A percentile compares a stretch with the other conserved stretches of the same genome.
These are phyloP conservation scores for Eupithecia tripunctaria DNA, from an alignment of 2,888 invertebrate genomes.

Conservation along the genomic window DNA sequence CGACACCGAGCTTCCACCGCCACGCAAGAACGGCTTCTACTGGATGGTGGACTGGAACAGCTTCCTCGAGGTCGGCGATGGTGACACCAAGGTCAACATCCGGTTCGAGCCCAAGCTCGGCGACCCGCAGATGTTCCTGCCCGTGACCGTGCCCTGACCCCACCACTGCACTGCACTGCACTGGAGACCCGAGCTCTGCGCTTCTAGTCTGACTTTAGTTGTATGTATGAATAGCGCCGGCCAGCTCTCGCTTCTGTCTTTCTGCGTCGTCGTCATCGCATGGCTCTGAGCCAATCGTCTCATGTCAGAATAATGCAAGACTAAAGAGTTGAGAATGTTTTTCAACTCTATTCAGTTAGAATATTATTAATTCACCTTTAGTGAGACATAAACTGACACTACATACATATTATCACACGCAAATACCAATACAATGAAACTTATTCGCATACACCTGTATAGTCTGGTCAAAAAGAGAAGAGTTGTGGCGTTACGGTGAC, in stretches of 20 bases:
- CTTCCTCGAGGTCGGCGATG: constrained; percentile 93
- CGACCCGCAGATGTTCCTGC: constrained; percentile 90
- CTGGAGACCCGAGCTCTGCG: not conserved
- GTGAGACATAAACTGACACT: constrained; percentile 39
- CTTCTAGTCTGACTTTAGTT: not conserved
- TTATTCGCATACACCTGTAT: not conserved
- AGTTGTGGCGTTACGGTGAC: too few species aligned
- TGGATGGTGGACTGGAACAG: constrained; percentile 94
- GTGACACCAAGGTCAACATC: constrained; percentile 89
- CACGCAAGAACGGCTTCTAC: constrained; percentile 90
- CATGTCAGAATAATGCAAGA: not conserved
- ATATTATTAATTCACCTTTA: constrained; percentile 40
- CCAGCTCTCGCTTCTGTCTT: not conserved
- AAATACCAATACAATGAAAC: not conserved
- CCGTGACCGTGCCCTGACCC: constrained; percentile 88
- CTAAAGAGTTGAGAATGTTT: not conserved
- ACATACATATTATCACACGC: not conserved
- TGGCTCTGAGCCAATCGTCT: not conserved
- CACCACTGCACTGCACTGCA: not conserved
- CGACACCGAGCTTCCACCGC: constrained; percentile 86
- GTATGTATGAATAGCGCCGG: not conserved
- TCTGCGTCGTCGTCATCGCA: not conserved
- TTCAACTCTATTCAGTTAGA: constrained; percentile 19
- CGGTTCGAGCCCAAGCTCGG: constrained; percentile 92
- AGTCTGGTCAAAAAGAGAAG: too few species aligned